Conservation (phyloP, 2,797 vertebrate genomes). For the Borostomias antarcticus region DNA sequence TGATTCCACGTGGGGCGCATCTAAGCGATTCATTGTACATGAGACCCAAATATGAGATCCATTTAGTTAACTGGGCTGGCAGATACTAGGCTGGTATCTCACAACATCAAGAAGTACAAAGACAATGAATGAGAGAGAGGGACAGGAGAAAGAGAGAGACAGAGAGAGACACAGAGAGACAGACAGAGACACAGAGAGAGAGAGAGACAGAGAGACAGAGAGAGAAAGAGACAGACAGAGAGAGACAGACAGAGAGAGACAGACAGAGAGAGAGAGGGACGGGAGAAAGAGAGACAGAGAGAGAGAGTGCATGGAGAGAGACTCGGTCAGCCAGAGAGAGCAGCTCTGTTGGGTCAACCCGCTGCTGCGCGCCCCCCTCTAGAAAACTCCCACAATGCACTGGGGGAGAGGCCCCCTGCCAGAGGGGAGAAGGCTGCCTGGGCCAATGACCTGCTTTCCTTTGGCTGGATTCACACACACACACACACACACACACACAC, state of each 20-base stretch:
- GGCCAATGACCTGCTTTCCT: not conserved
- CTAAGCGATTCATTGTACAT: no score
- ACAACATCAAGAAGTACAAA: conserved; percentile 20
- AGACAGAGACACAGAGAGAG: not conserved
- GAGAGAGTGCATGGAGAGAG: not conserved
- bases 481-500: conserved; percentile 3
- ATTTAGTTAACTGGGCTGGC: no score
- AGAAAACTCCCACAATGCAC: not conserved
- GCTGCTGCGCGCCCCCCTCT: not conserved
- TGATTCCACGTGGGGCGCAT: no score
- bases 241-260: not conserved
- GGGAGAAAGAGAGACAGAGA: not conserved
- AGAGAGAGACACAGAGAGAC: not conserved
- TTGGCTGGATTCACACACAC: not conserved
- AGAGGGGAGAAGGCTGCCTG: not conserved
- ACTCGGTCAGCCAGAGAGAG: not conserved
- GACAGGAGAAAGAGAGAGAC: conserved; percentile 1
- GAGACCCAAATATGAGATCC: no score
- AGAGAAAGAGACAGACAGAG: not conserved
- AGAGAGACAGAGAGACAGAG: not conserved
- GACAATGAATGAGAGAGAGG: conserved; percentile 1
- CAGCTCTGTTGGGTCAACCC: not conserved
- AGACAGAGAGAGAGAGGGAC: not conserved
- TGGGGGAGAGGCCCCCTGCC: not conserved
- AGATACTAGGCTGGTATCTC: no score